Base-by-base conservation (phyloP, 2,797 vertebrate genomes). In the Gymnoscopelus braueri region DNA sequence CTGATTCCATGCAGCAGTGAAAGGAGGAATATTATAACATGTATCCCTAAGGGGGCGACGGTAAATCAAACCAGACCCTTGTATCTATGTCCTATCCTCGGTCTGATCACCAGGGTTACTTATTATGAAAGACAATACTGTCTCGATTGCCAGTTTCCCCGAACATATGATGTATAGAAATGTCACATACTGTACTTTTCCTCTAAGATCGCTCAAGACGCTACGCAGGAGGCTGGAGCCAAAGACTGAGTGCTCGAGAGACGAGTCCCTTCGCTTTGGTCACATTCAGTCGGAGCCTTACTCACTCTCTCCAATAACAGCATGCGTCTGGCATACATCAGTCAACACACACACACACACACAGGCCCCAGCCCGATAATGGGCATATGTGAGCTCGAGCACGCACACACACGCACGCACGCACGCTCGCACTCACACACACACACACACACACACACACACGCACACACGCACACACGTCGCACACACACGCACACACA, bases 271-370 rank as follows among this genome's bases (percentile, higher is more conserved):
- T 54, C 19, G 51, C 65, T 71, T 69, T 23, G 70, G 67, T 71
- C 70, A 63, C 63, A 75, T 63, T 35, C 1, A 3, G 76, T 59
- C 44, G 51, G 15, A 58, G 54, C 63, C 54, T 58, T 32, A 67
- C 69, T 58, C 48, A 24, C 60, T 72, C 69, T 55, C 67, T 69
- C 15, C 62, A 67, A 47, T 72, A 69, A 57, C 48, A 60, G 58
- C 54, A 59, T 79, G 62, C 47, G 80, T 70, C 63, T 80, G 72
- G 55, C 9, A 14, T 23, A 32, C 50, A 56, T 83, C 67, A 80
- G 72, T 86, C 72, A 60, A 12, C 52, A 67, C 7, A 19, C 10
- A 23, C 55, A 82, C 39, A 44, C 35, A 35, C 39, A 50, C 32
- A 65, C 53, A 12, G 5, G 35, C 51, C 51, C 52, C 15, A 6